phyloP scores from a whole-genome alignment of 2,888 invertebrate species.

The Autographa pulchrina region DNA sequence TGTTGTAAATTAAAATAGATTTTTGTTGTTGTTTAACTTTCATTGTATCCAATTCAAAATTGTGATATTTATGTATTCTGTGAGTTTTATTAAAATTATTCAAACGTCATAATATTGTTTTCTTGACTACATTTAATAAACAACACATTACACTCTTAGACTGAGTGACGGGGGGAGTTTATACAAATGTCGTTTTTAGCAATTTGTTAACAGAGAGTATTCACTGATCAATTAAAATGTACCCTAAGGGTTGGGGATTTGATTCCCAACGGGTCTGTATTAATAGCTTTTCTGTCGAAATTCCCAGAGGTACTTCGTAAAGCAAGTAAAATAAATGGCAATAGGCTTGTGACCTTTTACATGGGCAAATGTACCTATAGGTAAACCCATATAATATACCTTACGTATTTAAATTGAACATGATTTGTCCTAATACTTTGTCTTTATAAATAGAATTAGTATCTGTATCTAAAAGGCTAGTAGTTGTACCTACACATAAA shows the following conservation, averaged over 20 bases:
- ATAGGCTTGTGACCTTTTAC: not conserved
- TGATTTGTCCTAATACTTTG: too few species aligned
- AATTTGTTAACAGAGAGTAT: slow-evolving; percentile 6
- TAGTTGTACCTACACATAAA: too few species aligned
- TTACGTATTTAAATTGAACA: too few species aligned
- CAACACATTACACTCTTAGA: not conserved
- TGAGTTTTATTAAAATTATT: slow-evolving; percentile 1
- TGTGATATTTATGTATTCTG: not conserved
- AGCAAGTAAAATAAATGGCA: not conserved
- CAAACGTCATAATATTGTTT: not conserved
- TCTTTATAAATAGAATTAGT: too few species aligned
- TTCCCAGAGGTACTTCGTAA: not conserved
- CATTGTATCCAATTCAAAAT: not conserved
- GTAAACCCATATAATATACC: too few species aligned
- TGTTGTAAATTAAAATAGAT: not conserved
- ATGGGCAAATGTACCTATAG: not conserved
- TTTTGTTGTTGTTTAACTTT: not conserved
- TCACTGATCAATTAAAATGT: slow-evolving; percentile 7
- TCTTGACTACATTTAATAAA: not conserved
- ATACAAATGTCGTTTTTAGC: slow-evolving; percentile 1
- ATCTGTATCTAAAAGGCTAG: too few species aligned
- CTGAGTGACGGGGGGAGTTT: not conserved
- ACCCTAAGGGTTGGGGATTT: slow-evolving; percentile 4
- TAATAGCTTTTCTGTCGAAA: slow-evolving; percentile 4
- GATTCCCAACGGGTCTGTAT: slow-evolving; percentile 4